Conservation (phyloP, 1,140 invertebrate species). For the Heliconius himera region DNA sequence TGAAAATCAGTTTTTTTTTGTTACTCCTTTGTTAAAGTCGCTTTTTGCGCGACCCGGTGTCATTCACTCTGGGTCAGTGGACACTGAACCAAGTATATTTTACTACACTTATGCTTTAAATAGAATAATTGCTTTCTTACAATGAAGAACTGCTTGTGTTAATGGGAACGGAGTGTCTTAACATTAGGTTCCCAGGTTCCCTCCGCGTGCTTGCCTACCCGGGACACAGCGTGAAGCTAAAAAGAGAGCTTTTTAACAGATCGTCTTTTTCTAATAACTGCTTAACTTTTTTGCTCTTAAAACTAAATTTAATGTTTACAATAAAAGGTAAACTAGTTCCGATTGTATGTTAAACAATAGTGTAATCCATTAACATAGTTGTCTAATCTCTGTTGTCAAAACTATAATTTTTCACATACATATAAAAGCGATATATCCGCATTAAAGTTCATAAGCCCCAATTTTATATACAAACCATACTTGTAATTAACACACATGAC, state of each 20-base stretch:
- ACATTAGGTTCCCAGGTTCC: too few species aligned
- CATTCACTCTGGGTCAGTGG: constrained; percentile 63
- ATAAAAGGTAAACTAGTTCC: background rate
- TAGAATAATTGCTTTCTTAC: background rate
- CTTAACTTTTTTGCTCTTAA: too few species aligned
- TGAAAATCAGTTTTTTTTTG: constrained; percentile 63
- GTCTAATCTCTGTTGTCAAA: background rate
- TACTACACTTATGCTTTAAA: constrained; percentile 1
- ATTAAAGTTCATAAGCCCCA: constrained; percentile 42
- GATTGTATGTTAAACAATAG: constrained; percentile 4
- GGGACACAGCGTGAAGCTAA: too few species aligned
- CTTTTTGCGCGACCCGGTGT: constrained; percentile 64
- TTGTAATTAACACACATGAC: constrained; percentile 51
- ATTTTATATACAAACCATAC: constrained; percentile 49
- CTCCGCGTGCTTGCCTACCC: too few species aligned
- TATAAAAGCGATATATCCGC: constrained; percentile 40
- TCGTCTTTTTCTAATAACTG: too few species aligned
- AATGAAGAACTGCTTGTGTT: background rate
- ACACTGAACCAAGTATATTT: constrained; percentile 27
- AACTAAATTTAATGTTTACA: too few species aligned
- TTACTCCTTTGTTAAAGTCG: constrained; percentile 56
- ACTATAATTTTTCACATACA: constrained; percentile 12
- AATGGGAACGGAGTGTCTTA: too few species aligned
- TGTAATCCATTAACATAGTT: constrained; percentile 20
- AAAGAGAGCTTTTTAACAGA: too few species aligned